phyloP scores from a whole-genome alignment of 2,113 vertebrate species.

The Onychostoma macrolepis region DNA sequence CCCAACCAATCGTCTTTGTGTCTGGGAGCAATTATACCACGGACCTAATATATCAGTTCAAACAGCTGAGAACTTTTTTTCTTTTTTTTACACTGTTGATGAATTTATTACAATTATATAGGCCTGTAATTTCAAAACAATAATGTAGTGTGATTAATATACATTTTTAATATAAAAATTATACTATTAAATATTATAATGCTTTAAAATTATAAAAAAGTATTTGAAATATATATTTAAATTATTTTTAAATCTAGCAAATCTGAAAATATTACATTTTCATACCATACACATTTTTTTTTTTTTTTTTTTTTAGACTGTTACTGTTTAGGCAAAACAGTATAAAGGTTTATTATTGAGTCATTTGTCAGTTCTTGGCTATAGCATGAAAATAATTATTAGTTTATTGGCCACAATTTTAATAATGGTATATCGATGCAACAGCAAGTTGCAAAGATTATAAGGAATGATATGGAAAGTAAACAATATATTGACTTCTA shows the following conservation, averaged over 20 bases:
- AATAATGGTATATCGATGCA: not conserved
- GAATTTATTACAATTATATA: not conserved
- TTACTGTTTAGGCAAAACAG: not conserved
- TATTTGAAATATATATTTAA: no score
- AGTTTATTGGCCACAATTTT: not conserved
- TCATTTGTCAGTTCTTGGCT: not conserved
- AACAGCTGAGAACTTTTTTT: not conserved
- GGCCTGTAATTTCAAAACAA: not conserved
- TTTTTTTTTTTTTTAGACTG: not conserved
- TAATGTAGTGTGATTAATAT: not conserved
- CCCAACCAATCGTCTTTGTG: slow-evolving; percentile 51
- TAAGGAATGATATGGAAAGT: not conserved
- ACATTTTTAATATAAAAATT: no score
- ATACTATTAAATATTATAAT: no score
- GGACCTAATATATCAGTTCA: slow-evolving; percentile 11
- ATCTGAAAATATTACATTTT: not conserved
- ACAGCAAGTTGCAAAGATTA: not conserved
- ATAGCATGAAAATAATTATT: not conserved
- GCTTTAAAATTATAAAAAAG: no score
- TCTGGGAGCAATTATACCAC: slow-evolving; percentile 45
- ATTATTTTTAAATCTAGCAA: not conserved
- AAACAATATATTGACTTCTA: not conserved
- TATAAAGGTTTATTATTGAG: not conserved
- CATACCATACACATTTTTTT: not conserved
- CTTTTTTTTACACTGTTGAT: not conserved